These are phyloP conservation scores for Centropus unirufus DNA, from an alignment of 2,113 vertebrate genomes.

Conservation along the genomic window DNA sequence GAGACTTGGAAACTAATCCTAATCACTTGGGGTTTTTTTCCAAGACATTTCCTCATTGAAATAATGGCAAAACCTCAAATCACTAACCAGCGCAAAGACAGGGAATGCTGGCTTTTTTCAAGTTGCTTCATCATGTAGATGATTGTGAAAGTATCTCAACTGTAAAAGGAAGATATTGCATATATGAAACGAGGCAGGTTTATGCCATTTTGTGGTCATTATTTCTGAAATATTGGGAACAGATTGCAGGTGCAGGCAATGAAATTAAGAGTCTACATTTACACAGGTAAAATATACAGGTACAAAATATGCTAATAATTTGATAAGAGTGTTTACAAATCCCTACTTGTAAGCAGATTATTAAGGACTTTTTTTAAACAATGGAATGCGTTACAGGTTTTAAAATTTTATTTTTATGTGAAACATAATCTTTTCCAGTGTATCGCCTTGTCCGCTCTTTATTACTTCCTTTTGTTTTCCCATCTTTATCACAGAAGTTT, in stretches of 20 bases:
- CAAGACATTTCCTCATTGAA: background rate
- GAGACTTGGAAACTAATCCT: constrained; percentile 39
- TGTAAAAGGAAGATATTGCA: background rate
- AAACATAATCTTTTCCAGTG: background rate
- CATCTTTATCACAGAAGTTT: background rate
- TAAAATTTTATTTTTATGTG: background rate
- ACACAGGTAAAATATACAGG: background rate
- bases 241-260: background rate
- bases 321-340: background rate
- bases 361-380: background rate
- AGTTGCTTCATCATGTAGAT: background rate
- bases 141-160: background rate
- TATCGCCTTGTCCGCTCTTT: background rate
- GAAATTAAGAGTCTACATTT: background rate
- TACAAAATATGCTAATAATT: background rate
- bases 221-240: background rate
- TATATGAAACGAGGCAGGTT: background rate
- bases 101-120: background rate
- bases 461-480: background rate
- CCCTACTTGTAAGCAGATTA: background rate
- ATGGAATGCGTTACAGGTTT: background rate
- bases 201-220: background rate
- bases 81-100: background rate
- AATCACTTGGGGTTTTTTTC: background rate
- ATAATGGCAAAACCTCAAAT: background rate